Evolutionary conservation across 2,888 invertebrate genomes (phyloP).

Genomic region (Hypselothyrea guttata): DNA sequence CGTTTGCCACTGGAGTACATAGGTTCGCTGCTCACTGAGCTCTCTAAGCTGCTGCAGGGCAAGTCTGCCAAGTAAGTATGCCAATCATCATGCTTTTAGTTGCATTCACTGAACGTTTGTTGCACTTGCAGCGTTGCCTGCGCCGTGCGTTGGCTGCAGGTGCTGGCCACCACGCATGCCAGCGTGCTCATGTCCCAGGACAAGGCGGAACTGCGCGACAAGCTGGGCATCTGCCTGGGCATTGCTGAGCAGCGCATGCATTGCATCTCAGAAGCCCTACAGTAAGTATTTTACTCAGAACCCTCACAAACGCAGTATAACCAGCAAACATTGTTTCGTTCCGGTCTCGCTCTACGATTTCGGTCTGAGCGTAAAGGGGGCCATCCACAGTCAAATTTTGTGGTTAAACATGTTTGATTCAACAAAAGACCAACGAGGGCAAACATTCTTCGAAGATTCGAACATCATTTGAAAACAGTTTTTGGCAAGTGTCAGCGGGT

Average conservation of each 20-base stretch:
- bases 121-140: constrained; percentile 71
- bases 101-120: neutral
- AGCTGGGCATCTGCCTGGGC: constrained; percentile 81
- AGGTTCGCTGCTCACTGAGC: constrained; percentile 87
- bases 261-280: constrained; percentile 79
- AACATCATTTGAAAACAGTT: no score
- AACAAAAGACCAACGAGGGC: no score
- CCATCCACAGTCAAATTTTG: no score
- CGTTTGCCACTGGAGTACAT: constrained; percentile 90
- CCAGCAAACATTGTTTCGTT: no score
- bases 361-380: no score
- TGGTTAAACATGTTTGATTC: no score
- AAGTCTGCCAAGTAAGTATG: constrained; percentile 86
- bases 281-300: constrained; percentile 67
- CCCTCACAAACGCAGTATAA: no score
- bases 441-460: no score
- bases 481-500: no score
- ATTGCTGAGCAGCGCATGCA: constrained; percentile 81
- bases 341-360: no score
- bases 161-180: constrained; percentile 78
- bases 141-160: constrained; percentile 79
- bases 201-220: constrained; percentile 76
- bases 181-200: constrained; percentile 81
- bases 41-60: constrained; percentile 87
- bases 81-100: no score